Conservation (phyloP, 2,888 invertebrate species). For the Plagiodera versicolora region DNA sequence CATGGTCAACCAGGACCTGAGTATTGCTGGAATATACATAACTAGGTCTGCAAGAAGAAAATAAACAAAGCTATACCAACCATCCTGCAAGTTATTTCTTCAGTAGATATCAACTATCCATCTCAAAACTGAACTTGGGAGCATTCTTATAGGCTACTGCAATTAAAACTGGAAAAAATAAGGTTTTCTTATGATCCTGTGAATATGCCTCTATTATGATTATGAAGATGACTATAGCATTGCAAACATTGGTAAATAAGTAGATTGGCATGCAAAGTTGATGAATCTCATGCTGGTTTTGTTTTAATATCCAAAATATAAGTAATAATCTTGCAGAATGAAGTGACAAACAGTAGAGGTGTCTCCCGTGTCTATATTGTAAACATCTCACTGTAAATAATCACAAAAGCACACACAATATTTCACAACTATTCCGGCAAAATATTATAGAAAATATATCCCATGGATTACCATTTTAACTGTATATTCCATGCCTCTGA, state of each 20-base stretch:
- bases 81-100: not conserved
- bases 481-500: slow-evolving; percentile 54
- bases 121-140: slow-evolving; percentile 13
- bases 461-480: slow-evolving; percentile 56
- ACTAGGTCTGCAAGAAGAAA: slow-evolving; percentile 51
- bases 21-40: slow-evolving; percentile 50
- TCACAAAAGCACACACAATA: slow-evolving; percentile 48
- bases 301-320: slow-evolving; percentile 31
- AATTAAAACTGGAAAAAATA: slow-evolving; percentile 35
- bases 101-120: slow-evolving; percentile 3
- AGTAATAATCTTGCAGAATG: slow-evolving; percentile 44
- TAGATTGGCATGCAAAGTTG: slow-evolving; percentile 29
- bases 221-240: slow-evolving; percentile 18
- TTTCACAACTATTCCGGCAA: slow-evolving; percentile 45
- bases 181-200: slow-evolving; percentile 43
- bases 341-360: slow-evolving; percentile 54
- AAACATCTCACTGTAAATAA: slow-evolving; percentile 54
- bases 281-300: slow-evolving; percentile 29
- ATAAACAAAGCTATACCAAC: slow-evolving; percentile 9
- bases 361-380: slow-evolving; percentile 58
- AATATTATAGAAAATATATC: slow-evolving; percentile 43
- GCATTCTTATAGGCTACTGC: slow-evolving; percentile 29
- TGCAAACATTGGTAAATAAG: slow-evolving; percentile 16
- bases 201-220: slow-evolving; percentile 36
- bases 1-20: slow-evolving; percentile 57